Conservation (phyloP, 2,797 vertebrate genomes). For the Gadopsis bispinosus region DNA sequence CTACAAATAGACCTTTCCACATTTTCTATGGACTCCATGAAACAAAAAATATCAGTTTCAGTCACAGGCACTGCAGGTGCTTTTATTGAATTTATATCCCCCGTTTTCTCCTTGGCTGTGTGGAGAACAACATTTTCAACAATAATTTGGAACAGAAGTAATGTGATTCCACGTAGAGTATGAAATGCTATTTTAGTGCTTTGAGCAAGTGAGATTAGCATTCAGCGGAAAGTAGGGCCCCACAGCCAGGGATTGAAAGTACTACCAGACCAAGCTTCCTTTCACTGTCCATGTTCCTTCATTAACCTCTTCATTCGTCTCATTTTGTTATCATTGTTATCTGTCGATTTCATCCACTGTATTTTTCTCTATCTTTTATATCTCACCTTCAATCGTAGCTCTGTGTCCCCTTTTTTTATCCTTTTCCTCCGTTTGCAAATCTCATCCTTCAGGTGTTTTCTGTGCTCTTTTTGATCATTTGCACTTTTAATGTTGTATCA, state of each 20-base stretch:
- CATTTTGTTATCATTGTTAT: constrained; percentile 40
- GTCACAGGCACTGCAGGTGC: constrained; percentile 4
- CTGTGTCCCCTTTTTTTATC: constrained; percentile 9
- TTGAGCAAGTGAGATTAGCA: constrained; percentile 66
- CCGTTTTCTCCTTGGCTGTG: constrained; percentile 7
- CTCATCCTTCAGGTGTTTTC: neutral
- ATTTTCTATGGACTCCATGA: constrained; percentile 5
- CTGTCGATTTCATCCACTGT: constrained; percentile 18
- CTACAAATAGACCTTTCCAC: constrained; percentile 15
- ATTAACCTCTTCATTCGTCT: constrained; percentile 52
- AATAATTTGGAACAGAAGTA: constrained; percentile 68
- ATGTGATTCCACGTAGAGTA: constrained; percentile 65
- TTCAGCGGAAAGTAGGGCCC: constrained; percentile 32
- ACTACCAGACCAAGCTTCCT: constrained; percentile 27
- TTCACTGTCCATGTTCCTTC: constrained; percentile 38
- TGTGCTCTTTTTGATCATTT: constrained; percentile 12
- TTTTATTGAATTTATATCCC: constrained; percentile 6
- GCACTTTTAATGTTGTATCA: constrained; percentile 10
- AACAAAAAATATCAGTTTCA: constrained; percentile 16
- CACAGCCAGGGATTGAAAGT: constrained; percentile 36
- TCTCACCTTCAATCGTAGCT: constrained; percentile 33
- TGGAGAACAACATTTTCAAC: constrained; percentile 56
- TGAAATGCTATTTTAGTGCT: constrained; percentile 70
- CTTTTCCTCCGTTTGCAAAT: constrained; percentile 18
- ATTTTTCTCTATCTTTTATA: constrained; percentile 38